Base-by-base conservation (phyloP, 2,113 vertebrate genomes). In the Sigmodon hispidus region DNA sequence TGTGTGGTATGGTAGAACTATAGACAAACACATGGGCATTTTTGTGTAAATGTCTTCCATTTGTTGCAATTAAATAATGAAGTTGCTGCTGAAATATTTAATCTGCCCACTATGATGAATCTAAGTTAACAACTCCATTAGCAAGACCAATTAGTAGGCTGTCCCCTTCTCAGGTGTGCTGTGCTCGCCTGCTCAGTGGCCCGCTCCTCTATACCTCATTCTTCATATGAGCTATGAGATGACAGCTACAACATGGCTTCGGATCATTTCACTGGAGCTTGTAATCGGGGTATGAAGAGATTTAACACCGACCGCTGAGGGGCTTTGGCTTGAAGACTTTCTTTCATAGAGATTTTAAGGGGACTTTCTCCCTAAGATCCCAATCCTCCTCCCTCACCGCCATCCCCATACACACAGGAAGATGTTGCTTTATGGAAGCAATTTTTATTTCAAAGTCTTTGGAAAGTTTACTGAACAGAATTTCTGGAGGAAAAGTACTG, bases 381-480 rank as follows among this genome's bases (percentile, higher is more conserved):
- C 73, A 21, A 12, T 10, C 26, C 22, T 4, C 34, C 55, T 24
- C 61, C 3, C 22, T 5, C 21, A 21, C 9, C 43, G 7, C 29
- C 7, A 22, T 12, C 72, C 36, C 12, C 79, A n/a, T 36, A 67
- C 63, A 86, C 83, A 67, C 9, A 55, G 80, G 26, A 55, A 92
- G 0, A 94, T 0, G 92, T 50, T 97, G 45, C 96, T 97, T 88
- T 98, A 91, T 96, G 95, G 75, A 96, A 96, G 96, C 2, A 29
- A 98, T 98, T 98, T 98, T 97, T 97, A 98, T 98, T 98, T 99
- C 98, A 98, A 99, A 98, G 97, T 63, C 69, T 31, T 50, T 43
- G 61, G 21, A 79, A 95, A 98, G 97, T 98, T 98, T 98, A 97
- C 95, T 98, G 98, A 98, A 94, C 1, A 7, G 94, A 94, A 96